A percentile compares a stretch with the other conserved stretches of the same genome.
phyloP scores from a whole-genome alignment of 2,113 vertebrate species.

The Turdus rufiventris region DNA sequence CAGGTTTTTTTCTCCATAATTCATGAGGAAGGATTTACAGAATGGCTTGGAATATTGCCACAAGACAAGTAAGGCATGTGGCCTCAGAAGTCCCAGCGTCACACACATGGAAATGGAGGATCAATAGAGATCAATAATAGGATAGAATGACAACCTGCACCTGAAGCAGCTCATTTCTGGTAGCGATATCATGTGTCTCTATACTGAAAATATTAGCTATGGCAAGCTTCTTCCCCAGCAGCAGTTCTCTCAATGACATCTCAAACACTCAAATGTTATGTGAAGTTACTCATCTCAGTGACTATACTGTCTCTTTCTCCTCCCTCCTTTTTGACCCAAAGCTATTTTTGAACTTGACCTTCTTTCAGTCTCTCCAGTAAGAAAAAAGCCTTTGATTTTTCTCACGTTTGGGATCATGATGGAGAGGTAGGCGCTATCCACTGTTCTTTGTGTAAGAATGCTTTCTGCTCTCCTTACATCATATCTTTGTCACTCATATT shows the following conservation, averaged over 20 bases:
- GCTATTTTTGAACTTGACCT: neutral
- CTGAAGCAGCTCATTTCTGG: neutral
- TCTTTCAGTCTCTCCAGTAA: neutral
- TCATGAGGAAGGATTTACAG: neutral
- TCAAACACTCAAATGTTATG: neutral
- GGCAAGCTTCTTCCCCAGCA: neutral
- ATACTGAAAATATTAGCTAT: neutral
- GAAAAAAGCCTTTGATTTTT: conserved; percentile 2
- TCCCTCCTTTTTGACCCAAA: conserved; percentile 4
- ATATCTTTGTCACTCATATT: neutral
- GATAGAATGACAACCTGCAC: neutral
- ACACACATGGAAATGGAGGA: neutral
- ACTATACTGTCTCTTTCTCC: neutral
- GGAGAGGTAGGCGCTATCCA: neutral
- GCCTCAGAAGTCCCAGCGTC: neutral
- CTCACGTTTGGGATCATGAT: neutral
- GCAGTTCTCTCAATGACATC: neutral
- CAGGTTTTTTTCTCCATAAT: neutral
- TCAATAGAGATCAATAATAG: neutral
- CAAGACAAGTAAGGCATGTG: neutral
- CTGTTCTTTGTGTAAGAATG: neutral
- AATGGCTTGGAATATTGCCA: neutral
- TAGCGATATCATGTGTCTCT: neutral
- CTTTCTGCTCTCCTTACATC: neutral
- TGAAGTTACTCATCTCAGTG: neutral